These are phyloP conservation scores for Margarornis squamiger DNA, from an alignment of 2,797 vertebrate species.

Conservation along the genomic window DNA sequence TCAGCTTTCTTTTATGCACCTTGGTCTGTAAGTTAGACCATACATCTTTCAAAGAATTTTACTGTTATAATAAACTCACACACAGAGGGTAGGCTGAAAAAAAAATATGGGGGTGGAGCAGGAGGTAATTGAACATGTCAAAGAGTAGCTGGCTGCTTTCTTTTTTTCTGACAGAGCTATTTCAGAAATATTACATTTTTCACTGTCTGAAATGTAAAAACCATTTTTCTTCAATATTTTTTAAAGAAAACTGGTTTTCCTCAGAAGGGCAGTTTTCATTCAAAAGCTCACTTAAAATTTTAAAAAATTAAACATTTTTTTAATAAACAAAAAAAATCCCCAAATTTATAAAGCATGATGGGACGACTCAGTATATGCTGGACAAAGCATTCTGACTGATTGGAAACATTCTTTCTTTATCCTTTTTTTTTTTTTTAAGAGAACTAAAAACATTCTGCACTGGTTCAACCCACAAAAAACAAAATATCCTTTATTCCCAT, in stretches of 20 bases:
- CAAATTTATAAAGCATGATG: background rate
- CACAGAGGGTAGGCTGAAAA: background rate
- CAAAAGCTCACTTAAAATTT: background rate
- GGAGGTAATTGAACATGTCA: conserved; percentile 5
- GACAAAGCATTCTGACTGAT: background rate
- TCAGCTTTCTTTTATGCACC: background rate
- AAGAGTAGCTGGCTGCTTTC: background rate
- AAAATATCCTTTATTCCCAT: conserved; percentile 29
- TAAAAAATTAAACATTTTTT: fast-evolving
- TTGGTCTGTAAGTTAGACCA: background rate
- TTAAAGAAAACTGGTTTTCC: background rate
- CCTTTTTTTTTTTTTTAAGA: background rate
- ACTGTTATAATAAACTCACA: conserved; percentile 8
- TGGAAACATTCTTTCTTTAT: background rate
- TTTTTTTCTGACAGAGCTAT: background rate
- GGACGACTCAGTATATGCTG: background rate
- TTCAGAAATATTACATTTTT: conserved; percentile 13
- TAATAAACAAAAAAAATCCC: background rate
- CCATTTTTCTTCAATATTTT: background rate
- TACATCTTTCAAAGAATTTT: conserved; percentile 21
- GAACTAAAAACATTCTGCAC: background rate
- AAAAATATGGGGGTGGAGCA: background rate
- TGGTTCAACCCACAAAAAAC: background rate
- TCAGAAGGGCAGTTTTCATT: background rate
- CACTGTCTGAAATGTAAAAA: background rate